Percentiles rank a stretch among this genome's conserved stretches.
Evolutionary conservation across 2,888 invertebrate genomes (phyloP).

Genomic region (Lobophora halterata): DNA sequence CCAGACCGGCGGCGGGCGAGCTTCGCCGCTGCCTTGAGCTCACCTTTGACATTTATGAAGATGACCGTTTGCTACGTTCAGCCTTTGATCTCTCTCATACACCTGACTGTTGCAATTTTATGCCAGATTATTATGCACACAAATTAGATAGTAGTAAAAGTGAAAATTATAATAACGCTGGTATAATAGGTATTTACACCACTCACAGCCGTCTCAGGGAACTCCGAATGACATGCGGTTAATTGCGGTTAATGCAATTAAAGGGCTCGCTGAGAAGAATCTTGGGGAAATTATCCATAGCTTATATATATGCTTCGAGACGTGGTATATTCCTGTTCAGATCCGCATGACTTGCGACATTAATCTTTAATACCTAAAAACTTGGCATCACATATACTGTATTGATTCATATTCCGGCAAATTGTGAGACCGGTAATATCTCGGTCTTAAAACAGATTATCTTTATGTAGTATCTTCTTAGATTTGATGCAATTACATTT

Average conservation of each 20-base stretch:
- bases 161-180: conserved; percentile 54
- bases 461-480: conserved; percentile 24
- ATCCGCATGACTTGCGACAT: not conserved
- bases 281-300: conserved; percentile 17
- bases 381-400: too few relatives aligned
- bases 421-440: conserved; percentile 5
- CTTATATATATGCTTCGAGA: conserved; percentile 8
- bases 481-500: conserved; percentile 40
- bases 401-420: conserved; percentile 3
- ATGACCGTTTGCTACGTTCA: conserved; percentile 62
- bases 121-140: conserved; percentile 59
- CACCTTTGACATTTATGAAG: conserved; percentile 71
- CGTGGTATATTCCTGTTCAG: conserved; percentile 4
- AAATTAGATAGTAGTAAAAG: conserved; percentile 53
- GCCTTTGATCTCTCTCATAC: conserved; percentile 65
- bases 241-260: conserved; percentile 49
- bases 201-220: conserved; percentile 35
- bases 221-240: conserved; percentile 49
- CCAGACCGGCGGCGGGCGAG: conserved; percentile 44
- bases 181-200: conserved; percentile 37
- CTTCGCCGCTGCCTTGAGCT: conserved; percentile 34
- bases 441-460: conserved; percentile 11
- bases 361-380: too few relatives aligned
- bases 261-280: conserved; percentile 35
- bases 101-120: conserved; percentile 62